Base-by-base conservation (phyloP, 2,797 vertebrate species). In the Peromyscus attwateri region DNA sequence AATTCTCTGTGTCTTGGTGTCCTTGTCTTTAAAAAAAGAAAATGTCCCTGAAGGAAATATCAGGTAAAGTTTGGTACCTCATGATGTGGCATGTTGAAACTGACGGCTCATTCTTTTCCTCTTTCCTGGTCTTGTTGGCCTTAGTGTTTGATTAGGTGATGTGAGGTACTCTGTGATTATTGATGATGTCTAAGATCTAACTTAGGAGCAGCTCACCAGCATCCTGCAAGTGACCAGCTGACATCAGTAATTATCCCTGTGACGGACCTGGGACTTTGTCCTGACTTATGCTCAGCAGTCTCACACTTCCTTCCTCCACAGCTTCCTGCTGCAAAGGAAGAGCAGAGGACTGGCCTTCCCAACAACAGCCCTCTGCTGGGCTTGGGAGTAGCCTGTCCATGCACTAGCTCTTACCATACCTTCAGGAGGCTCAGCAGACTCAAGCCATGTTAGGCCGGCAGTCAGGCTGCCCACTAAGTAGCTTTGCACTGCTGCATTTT, bases 1-100 rank as follows among this genome's bases (percentile, higher is more conserved):
- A 57, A 92, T 46, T 92, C 97, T 52, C 92, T 90, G 27, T 70
- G 46, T 34, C 88, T 97, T 49, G 55, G 55, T 89, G 92, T 96
- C 73, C 91, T 92, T 46, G 37, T 88, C 29, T 92, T 77, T 92
- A 93, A 93, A 88, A 55, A 71, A 29, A 68, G 31, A 4, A 73
- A 40, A 73, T 23, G 0, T 88, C 10, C 6, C 40, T 89, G 87
- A 60, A 81, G 89, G 13, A 89, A 81, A 73, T 76, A 37, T 64
- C 87, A 75, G 64, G 40, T 64, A 82, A 91, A 46, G 2, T 7
- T 52, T 13, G 9, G 55, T 19, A 31, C 40, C 27, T 12, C 0
- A 10, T 91, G 66, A 75, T n/a, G 37, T 71, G 92, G 55, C 84
- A 5, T 27, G 40, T 79, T 34, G 23, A 57, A 82, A 81, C 11